A percentile compares a stretch with the other conserved stretches of the same genome.
Evolutionary conservation across 2,888 invertebrate genomes (phyloP).

Genomic region (Diaperis boleti): DNA sequence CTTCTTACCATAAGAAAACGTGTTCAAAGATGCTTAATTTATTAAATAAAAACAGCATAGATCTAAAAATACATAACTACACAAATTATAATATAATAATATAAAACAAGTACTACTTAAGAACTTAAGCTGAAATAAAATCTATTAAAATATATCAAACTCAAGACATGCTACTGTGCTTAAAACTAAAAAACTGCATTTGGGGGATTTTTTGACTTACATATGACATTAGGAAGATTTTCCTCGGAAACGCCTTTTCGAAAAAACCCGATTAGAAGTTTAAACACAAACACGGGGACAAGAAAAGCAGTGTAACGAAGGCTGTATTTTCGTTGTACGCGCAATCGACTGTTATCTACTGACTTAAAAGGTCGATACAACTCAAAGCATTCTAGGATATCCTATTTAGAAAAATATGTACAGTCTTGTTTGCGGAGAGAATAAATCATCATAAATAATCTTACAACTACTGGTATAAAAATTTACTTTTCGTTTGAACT

Average conservation of each 20-base stretch:
- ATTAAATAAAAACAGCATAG: constrained; percentile 55
- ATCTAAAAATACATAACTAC: constrained; percentile 55
- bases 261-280: constrained; percentile 26
- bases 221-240: constrained; percentile 63
- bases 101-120: constrained; percentile 50
- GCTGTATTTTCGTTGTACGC: background rate
- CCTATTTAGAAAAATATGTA: no score
- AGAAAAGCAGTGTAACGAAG: background rate
- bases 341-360: no score
- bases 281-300: background rate
- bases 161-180: constrained; percentile 61
- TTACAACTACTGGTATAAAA: no score
- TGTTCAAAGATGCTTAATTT: constrained; percentile 55
- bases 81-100: constrained; percentile 54
- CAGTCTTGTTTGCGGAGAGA: no score
- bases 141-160: constrained; percentile 45
- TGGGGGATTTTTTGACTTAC: constrained; percentile 58
- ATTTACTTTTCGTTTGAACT: no score
- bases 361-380: no score
- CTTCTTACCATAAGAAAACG: constrained; percentile 43
- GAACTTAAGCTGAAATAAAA: constrained; percentile 51
- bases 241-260: constrained; percentile 63
- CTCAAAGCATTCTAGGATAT: no score
- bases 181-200: constrained; percentile 53
- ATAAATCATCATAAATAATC: no score